Evolutionary conservation across 2,888 invertebrate species (phyloP).

Genomic region (Salpingus planirostris): DNA sequence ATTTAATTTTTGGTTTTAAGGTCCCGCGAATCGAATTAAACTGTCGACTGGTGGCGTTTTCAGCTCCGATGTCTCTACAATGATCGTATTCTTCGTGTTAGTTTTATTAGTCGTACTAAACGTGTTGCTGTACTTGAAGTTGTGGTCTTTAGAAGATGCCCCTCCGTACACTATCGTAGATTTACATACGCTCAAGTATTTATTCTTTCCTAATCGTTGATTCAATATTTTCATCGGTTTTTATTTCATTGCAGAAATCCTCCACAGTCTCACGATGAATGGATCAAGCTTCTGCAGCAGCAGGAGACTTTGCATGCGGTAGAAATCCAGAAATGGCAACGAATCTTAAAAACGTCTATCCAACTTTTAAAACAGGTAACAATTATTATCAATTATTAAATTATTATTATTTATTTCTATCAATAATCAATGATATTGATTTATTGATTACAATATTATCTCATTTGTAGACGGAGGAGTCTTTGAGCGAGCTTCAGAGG

Average conservation of each 20-base stretch:
- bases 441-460: slow-evolving; percentile 5
- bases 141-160: slow-evolving; percentile 62
- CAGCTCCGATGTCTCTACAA: slow-evolving; percentile 30
- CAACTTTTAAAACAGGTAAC: slow-evolving; percentile 64
- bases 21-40: slow-evolving; percentile 37
- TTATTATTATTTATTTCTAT: too few species aligned
- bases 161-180: slow-evolving; percentile 46
- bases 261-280: slow-evolving; percentile 70
- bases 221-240: slow-evolving; percentile 2
- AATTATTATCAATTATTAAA: too few species aligned
- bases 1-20: slow-evolving; percentile 27
- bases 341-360: slow-evolving; percentile 62
- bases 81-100: slow-evolving; percentile 47
- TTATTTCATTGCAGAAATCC: slow-evolving; percentile 45
- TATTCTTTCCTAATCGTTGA: slow-evolving; percentile 16
- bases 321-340: slow-evolving; percentile 77
- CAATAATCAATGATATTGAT: too few species aligned
- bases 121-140: slow-evolving; percentile 74
- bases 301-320: slow-evolving; percentile 73
- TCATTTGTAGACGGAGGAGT: slow-evolving; percentile 71
- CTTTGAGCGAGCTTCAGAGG: slow-evolving; percentile 62
- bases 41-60: slow-evolving; percentile 29
- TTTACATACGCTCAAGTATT: slow-evolving; percentile 46
- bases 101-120: slow-evolving; percentile 61
- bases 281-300: slow-evolving; percentile 69